Evolutionary conservation across 64 coral and sea anemone genomes (phyloP).

Genomic region (Porites lutea): DNA sequence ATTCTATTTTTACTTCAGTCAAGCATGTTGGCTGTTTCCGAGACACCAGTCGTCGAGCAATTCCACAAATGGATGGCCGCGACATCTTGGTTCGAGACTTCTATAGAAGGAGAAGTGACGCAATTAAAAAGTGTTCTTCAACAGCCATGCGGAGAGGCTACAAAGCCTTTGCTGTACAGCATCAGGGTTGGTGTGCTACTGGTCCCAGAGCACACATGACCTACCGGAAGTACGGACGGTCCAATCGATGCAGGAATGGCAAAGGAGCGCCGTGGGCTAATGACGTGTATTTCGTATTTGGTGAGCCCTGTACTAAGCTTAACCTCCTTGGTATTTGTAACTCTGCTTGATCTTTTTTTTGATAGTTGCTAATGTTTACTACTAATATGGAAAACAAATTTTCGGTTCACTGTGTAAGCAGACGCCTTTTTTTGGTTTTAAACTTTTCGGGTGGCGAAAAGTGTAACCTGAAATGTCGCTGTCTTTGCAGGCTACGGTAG

Average conservation of each 20-base stretch:
- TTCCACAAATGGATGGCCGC: conserved; percentile 39
- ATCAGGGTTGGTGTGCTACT: conserved; percentile 64
- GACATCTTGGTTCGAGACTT: conserved; percentile 7
- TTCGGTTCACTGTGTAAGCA: too few relatives aligned
- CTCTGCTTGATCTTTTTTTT: neutral
- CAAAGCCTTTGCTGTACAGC: conserved; percentile 27
- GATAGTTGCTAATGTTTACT: too few relatives aligned
- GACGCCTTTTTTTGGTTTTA: too few relatives aligned
- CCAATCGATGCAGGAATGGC: conserved; percentile 63
- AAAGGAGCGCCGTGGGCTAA: conserved; percentile 81
- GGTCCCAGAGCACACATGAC: conserved; percentile 48
- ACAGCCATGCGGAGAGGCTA: conserved; percentile 2
- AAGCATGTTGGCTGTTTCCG: conserved; percentile 23
- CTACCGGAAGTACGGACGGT: conserved; percentile 64
- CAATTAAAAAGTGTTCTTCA: conserved; percentile 8
- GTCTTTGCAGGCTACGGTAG: too few relatives aligned
- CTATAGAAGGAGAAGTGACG: conserved; percentile 48
- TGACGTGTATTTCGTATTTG: conserved; percentile 63
- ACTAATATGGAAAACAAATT: too few relatives aligned
- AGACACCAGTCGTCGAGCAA: conserved; percentile 19
- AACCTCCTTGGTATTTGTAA: neutral
- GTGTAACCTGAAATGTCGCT: too few relatives aligned
- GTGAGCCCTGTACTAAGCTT: neutral
- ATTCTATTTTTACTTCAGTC: neutral
- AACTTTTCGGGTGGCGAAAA: too few relatives aligned